Base-by-base conservation (phyloP, 2,888 invertebrate species). In the Zaprionus bogoriensis region DNA sequence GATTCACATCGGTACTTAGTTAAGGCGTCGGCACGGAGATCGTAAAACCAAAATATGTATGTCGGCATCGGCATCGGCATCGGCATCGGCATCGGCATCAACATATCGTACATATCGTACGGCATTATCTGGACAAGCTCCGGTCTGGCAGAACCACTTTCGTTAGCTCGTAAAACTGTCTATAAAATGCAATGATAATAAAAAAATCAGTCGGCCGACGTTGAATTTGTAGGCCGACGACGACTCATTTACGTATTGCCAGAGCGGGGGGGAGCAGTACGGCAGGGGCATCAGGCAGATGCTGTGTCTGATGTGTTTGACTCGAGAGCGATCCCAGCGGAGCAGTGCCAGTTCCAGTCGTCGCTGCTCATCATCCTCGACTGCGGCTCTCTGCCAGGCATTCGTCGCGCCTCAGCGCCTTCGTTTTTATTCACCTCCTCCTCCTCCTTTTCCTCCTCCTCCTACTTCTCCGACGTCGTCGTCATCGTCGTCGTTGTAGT, bases 141-240 rank as follows among this genome's bases (percentile, higher is more conserved):
- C n/a, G 20, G 60, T 54, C 52, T 52, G 81, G 61, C 82, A 74
- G 78, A 87, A 81, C 87, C 87, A 82, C 87, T 82, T 82, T 82
- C 87, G 87, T 81, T 84, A 74, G 78, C 78, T 82, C 85, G 82
- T 82, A 82, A 82, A 87, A 78, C 73, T 78, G 82, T 84, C 82
- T 77, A 87, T 87, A 84, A 82, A 87, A 78, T 65, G 87, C 87
- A 81, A 82, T 84, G 85, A 87, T 87, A 82, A 82, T 82, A 82
- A 82, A 86, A 79, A 67, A 45, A 64, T 55, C 59, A 44, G 64
- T 59, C 51, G 54, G 58, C 61, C 67, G 66, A 38, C 55, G 53
- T 27, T 36, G 51, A 59, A 48, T 74, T 74, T 74, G 69, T 71
- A 74, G 74, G 71, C 63, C 71, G 70, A 42, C 73, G 62, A 78